Evolutionary conservation across 2,113 vertebrate species (phyloP), one percentile per base, ranked within the genome.

Genomic region (Heloderma charlesbogerti): DNA sequence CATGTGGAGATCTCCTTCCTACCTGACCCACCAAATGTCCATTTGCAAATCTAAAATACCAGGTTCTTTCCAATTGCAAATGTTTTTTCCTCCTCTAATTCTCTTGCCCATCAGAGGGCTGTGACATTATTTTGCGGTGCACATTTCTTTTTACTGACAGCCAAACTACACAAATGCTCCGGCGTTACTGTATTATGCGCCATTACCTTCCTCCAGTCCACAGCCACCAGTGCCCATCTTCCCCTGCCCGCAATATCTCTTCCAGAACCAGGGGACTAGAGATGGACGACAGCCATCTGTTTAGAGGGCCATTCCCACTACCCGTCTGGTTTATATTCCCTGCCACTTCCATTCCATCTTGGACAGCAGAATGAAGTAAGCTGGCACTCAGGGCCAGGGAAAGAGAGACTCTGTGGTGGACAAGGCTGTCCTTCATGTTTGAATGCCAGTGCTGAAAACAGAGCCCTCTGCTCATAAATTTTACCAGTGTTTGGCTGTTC

Each of bases 341-440:
- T 88, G 86, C 74, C 74, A 63, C 6, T 87, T 87, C 83, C 37
- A 57, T 78, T 66, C 43, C 40, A 60, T 79, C 60, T 29, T 79
- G 74, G 74, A 43, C 74, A 66, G 40, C 74, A 43, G 20, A 37
- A 22, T 63, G 66, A 78, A 66, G 74, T 78, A 78, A 86, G 37
- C 37, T 88, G 74, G 86, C 86, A 88, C 57, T n/a, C 5, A 13
- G 72, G 57, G 74, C 74, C 63, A 79, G 86, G 74, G 86, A 88
- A 88, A 66, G 51, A 31, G 86, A 66, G 37, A 45, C 34, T 57
- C 71, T 66, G 18, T 78, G 54, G n/a, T 48, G 71, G 71, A 51
- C 48, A 87, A 75, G 71, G 25, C 54, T 78, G 51, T 72, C 40
- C 16, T 78, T 78, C 25, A 20, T 43, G 86, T 87, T 60, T 87